These are phyloP conservation scores for Lepilemur septentrionalis DNA, from an alignment of 2,797 vertebrate genomes.

Conservation along the genomic window DNA sequence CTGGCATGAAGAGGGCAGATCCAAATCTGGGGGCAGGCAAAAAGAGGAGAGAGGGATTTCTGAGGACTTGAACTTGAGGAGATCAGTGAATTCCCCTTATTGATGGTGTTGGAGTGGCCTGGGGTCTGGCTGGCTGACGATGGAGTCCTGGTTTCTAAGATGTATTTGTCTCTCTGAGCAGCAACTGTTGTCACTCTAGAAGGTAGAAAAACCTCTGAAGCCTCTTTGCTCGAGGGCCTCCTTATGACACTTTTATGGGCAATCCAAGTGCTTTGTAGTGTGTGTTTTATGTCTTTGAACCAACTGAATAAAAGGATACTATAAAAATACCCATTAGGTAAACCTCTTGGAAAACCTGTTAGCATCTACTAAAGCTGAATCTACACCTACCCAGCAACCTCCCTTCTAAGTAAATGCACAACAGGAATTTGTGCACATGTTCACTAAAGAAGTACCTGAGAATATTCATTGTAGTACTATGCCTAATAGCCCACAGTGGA, in stretches of 20 bases:
- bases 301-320: not conserved
- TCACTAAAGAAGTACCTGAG: not conserved
- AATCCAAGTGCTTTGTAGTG: not conserved
- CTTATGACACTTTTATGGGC: not conserved
- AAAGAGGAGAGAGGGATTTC: not conserved
- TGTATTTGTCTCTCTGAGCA: not conserved
- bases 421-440: not conserved
- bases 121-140: not conserved
- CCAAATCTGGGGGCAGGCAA: rapidly evolving
- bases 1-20: not conserved
- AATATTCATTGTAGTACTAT: rapidly evolving
- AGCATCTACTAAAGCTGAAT: not conserved
- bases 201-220: not conserved
- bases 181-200: not conserved
- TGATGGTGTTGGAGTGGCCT: rapidly evolving
- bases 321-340: not conserved
- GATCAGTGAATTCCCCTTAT: not conserved
- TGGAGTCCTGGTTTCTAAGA: not conserved
- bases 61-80: not conserved
- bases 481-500: not conserved
- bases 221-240: not conserved
- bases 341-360: not conserved
- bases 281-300: not conserved
- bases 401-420: too few relatives aligned
- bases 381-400: not conserved